These are phyloP conservation scores for Paguma larvata DNA, from an alignment of 2,797 vertebrate species.

Conservation along the genomic window DNA sequence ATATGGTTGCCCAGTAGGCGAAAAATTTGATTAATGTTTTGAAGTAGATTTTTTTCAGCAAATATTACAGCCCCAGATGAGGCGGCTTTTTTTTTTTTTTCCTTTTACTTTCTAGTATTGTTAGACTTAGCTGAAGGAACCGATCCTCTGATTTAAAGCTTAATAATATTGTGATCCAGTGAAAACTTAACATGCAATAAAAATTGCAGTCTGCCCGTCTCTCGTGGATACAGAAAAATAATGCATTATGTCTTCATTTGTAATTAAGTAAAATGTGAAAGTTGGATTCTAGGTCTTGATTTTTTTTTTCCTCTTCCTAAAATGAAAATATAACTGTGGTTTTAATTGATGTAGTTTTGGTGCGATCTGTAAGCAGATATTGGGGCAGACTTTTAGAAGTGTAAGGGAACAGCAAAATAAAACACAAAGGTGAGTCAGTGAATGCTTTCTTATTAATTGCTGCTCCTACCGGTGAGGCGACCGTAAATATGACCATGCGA, in stretches of 20 bases:
- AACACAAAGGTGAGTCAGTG: neutral
- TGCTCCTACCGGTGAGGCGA: neutral
- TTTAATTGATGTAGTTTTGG: slow-evolving; percentile 21
- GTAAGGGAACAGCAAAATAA: slow-evolving; percentile 1
- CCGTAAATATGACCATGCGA: neutral
- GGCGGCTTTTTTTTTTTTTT: slow-evolving; percentile 85
- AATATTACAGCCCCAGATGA: slow-evolving; percentile 98
- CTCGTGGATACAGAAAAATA: slow-evolving; percentile 73
- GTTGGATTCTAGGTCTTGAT: slow-evolving; percentile 23
- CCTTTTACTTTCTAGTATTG: slow-evolving; percentile 88
- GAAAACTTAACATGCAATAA: slow-evolving; percentile 84
- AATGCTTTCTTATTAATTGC: neutral
- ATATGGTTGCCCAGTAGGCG: slow-evolving; percentile 99
- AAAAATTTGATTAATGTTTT: slow-evolving; percentile 99
- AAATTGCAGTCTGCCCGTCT: slow-evolving; percentile 81
- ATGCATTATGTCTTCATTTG: slow-evolving; percentile 70
- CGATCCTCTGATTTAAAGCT: slow-evolving; percentile 88
- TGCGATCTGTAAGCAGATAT: slow-evolving; percentile 37
- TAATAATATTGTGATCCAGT: slow-evolving; percentile 88
- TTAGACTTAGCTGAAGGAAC: slow-evolving; percentile 86
- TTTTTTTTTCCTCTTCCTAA: neutral
- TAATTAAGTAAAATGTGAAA: slow-evolving; percentile 69
- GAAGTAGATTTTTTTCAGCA: slow-evolving; percentile 94
- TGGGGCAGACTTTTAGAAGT: slow-evolving; percentile 53
- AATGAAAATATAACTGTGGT: slow-evolving; percentile 3